A percentile compares a stretch with the other conserved stretches of the same genome.
phyloP scores from a whole-genome alignment of 1,140 invertebrate species.

The Drosophila lini region DNA sequence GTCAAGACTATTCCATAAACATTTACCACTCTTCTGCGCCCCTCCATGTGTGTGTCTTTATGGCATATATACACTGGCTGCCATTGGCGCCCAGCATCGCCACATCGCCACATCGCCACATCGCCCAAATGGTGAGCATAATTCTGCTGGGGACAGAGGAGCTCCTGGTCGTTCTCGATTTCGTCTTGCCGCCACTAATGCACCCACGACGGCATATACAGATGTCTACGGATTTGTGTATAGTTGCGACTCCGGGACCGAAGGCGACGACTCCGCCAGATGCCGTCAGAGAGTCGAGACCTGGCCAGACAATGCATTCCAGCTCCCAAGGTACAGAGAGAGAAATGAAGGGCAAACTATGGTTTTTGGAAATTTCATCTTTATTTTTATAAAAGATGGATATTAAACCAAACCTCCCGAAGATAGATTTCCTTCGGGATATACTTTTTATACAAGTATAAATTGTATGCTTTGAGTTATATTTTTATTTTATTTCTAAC shows the following conservation, averaged over 20 bases:
- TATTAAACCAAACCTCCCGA: not conserved
- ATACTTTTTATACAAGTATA: too few relatives aligned
- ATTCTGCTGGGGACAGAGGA: conserved; percentile 38
- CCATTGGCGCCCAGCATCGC: conserved; percentile 14
- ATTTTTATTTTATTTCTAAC: too few relatives aligned
- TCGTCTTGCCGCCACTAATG: conserved; percentile 45
- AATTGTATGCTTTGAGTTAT: too few relatives aligned
- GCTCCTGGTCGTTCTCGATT: conserved; percentile 13
- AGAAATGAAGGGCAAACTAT: not conserved
- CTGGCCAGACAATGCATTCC: conserved; percentile 54
- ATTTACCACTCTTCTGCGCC: conserved; percentile 49
- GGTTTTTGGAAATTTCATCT: too few relatives aligned
- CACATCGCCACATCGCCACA: not conserved
- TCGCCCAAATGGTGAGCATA: conserved; percentile 32
- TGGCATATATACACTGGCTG: not conserved
- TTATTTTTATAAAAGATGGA: too few relatives aligned
- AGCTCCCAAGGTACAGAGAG: not conserved
- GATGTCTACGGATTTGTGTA: conserved; percentile 47
- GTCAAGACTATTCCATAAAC: conserved; percentile 78
- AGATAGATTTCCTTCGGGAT: too few relatives aligned
- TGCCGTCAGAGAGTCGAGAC: conserved; percentile 45
- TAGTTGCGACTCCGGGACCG: conserved; percentile 8
- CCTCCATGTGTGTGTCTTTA: conserved; percentile 15
- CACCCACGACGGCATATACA: conserved; percentile 35
- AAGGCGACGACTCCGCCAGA: conserved; percentile 37